phyloP scores from a whole-genome alignment of 2,113 vertebrate genomes.

The Megaleporinus macrocephalus region DNA sequence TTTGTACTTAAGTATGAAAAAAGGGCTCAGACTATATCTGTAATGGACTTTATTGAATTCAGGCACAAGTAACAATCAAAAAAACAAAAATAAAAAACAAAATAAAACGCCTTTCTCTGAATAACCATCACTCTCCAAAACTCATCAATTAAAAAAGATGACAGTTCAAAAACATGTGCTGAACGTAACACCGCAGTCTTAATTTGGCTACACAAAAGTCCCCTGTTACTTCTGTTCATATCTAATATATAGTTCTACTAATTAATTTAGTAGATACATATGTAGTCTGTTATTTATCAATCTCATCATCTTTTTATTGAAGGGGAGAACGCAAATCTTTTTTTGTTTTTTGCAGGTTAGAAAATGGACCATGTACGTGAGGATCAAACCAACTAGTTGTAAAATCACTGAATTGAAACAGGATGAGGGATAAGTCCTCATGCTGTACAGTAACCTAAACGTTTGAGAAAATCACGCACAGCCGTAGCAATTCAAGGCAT shows the following conservation, averaged over 20 bases:
- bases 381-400: not conserved
- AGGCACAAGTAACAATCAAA: slow-evolving; percentile 36
- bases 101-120: not conserved
- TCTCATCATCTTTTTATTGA: not conserved
- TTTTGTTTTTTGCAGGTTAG: not conserved
- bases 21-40: not conserved
- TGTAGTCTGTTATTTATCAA: not conserved
- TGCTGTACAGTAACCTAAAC: not conserved
- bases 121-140: slow-evolving; percentile 10
- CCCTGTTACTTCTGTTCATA: not conserved
- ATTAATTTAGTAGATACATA: not conserved
- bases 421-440: not conserved
- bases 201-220: not conserved
- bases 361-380: not conserved
- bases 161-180: not conserved
- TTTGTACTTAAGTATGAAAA: too few species aligned
- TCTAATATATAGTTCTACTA: not conserved
- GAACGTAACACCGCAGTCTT: not conserved
- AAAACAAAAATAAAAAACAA: not conserved
- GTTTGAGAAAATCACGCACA: not conserved
- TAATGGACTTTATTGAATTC: slow-evolving; percentile 44
- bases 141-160: slow-evolving; percentile 6
- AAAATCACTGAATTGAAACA: not conserved
- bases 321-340: not conserved
- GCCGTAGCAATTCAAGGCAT: not conserved